Percentiles rank a stretch among this genome's conserved stretches.
Evolutionary conservation across 1,140 invertebrate species (phyloP).

Genomic region (Oreohelix idahoensis): DNA sequence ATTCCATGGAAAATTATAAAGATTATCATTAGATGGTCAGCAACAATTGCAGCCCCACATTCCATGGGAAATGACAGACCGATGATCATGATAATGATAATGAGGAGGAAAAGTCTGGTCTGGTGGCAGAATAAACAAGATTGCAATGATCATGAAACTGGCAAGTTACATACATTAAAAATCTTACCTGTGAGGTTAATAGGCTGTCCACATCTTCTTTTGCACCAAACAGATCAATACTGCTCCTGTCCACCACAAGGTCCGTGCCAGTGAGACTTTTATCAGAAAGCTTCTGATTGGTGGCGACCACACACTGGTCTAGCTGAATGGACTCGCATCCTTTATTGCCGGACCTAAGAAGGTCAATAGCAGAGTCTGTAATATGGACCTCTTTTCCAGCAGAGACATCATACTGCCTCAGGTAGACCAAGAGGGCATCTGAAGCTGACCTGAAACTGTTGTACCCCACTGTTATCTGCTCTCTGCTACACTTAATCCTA

Average conservation of each 20-base stretch:
- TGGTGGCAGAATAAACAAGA: too few relatives aligned
- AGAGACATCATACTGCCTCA: slow-evolving; percentile 53
- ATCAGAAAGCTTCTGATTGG: background rate
- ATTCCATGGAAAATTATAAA: too few relatives aligned
- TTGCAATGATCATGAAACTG: too few relatives aligned
- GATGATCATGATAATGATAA: too few relatives aligned
- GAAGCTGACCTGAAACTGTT: slow-evolving; percentile 56
- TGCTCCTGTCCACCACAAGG: background rate
- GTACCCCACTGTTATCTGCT: slow-evolving; percentile 49
- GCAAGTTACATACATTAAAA: too few relatives aligned
- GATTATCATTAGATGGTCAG: too few relatives aligned
- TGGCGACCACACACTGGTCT: background rate
- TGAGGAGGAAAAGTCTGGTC: too few relatives aligned
- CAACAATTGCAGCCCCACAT: too few relatives aligned
- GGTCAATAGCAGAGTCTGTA: background rate
- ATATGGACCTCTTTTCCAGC: slow-evolving; percentile 20
- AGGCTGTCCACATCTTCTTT: slow-evolving; percentile 44
- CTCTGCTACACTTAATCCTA: slow-evolving; percentile 29
- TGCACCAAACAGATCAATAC: slow-evolving; percentile 38
- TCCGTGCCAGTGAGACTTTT: background rate
- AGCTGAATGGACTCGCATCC: background rate
- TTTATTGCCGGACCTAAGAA: background rate
- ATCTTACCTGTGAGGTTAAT: slow-evolving; percentile 28
- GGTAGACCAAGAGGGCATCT: slow-evolving; percentile 57
- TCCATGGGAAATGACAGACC: too few relatives aligned